These are phyloP conservation scores for Pipa parva DNA, from an alignment of 2,113 vertebrate species.

Conservation along the genomic window DNA sequence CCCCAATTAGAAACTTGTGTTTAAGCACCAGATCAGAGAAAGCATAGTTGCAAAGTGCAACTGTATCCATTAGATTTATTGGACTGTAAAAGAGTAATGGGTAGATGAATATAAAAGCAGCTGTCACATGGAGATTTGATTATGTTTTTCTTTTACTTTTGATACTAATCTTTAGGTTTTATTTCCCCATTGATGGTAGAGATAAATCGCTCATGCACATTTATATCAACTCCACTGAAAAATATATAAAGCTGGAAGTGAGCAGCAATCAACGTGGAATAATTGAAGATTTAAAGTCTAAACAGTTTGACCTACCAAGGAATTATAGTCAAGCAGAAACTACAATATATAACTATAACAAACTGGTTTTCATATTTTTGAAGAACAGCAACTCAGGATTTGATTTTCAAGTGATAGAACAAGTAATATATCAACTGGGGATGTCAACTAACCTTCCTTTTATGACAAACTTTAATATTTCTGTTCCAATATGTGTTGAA, in stretches of 20 bases:
- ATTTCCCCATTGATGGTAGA: background rate
- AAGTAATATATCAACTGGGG: background rate
- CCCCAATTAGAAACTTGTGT: too few relatives aligned
- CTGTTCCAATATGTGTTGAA: too few relatives aligned
- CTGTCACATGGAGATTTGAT: too few relatives aligned
- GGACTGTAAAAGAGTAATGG: too few relatives aligned
- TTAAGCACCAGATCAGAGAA: too few relatives aligned
- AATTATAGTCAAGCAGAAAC: slow-evolving; percentile 16
- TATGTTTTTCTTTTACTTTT: background rate
- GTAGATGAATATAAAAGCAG: too few relatives aligned
- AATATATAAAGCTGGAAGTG: slow-evolving; percentile 18
- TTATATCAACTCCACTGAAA: background rate
- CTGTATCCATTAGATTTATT: too few relatives aligned
- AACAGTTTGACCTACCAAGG: slow-evolving; percentile 15
- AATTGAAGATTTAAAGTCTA: slow-evolving; percentile 16
- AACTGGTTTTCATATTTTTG: slow-evolving; percentile 7
- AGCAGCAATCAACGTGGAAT: background rate
- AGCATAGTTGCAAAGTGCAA: too few relatives aligned
- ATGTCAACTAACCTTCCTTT: background rate
- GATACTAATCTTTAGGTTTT: background rate
- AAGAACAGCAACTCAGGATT: background rate
- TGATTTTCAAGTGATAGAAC: background rate
- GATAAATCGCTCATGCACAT: background rate
- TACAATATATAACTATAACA: slow-evolving; percentile 1
- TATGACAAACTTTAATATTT: too few relatives aligned